Base-by-base conservation (phyloP, 2,797 vertebrate species). In the Thamnophis elegans region DNA sequence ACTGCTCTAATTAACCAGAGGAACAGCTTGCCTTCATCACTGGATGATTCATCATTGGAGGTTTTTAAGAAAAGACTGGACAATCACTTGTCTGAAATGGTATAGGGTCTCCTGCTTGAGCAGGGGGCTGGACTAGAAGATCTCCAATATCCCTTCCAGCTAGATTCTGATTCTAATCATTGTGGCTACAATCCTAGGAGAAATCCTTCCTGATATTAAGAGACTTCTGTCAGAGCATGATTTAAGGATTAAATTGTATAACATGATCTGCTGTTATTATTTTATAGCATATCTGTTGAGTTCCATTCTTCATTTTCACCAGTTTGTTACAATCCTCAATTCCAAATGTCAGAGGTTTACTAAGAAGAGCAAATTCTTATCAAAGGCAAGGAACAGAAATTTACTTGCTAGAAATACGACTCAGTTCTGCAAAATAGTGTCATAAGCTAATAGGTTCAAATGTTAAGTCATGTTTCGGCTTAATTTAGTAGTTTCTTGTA, bases 401-500 rank as follows among this genome's bases (percentile, higher is more conserved):
- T 3, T 58, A 4, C 1, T 28, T 90, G 18, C 11, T 1, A 22
- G 89, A 16, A 58, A 62, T 25, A 4, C 1, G 10, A 59, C 59
- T 9, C 91, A 32, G 28, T 87, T 22, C 10, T 0, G 3, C 22
- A 85, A 88, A 42, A 13, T 1, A 55, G 36, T 5, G 36, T 62
- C 88, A 18, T 1, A 2, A 89, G 47, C 4, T 13, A 65, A 36
- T 16, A 9, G 47, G 55, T n/a, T 36, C 56, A 78, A n/a, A 8
- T 54, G 87, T 26, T 3, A 0, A 47, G 11, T 91, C 16, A 13
- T 22, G 22, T 73, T 87, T 93, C 62, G 28, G 87, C 93, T 62
- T 95, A 91, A 42, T 60, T 68, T 26, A 20, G 16, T 62, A 26
- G 56, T 51, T 14, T 32, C 42, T 95, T 90, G 60, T 6, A 91